These are phyloP conservation scores for Anoplius nigerrimus DNA, from an alignment of 2,888 invertebrate species.

Conservation along the genomic window DNA sequence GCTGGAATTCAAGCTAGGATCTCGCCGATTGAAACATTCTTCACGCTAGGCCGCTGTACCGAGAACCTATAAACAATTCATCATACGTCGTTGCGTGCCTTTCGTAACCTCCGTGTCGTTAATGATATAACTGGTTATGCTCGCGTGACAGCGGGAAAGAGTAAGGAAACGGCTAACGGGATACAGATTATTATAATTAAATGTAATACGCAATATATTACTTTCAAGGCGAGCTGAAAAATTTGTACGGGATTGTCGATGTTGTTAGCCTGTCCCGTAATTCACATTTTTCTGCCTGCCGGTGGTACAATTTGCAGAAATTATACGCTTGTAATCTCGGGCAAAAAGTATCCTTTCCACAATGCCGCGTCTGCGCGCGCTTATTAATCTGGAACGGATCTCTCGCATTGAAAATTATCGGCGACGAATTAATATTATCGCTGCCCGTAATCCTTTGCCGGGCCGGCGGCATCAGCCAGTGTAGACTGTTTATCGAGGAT, in stretches of 20 bases:
- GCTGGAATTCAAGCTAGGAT: no score
- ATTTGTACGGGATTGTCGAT: constrained; percentile 12
- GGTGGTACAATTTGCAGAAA: no score
- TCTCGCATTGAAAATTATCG: constrained; percentile 2
- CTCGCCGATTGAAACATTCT: no score
- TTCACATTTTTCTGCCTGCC: no score
- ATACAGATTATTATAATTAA: constrained; percentile 33
- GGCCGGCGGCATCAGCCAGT: constrained; percentile 14
- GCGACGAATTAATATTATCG: constrained; percentile 7
- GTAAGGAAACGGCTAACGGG: constrained; percentile 19
- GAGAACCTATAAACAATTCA: not conserved
- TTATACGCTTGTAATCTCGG: no score
- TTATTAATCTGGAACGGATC: not conserved
- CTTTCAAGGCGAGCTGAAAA: constrained; percentile 5
- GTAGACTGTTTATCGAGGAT: constrained; percentile 27
- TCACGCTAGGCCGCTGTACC: no score
- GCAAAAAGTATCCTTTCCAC: no score
- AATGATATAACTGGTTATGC: constrained; percentile 28
- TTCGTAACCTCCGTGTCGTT: constrained; percentile 28
- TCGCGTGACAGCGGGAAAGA: constrained; percentile 31
- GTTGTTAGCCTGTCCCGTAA: no score
- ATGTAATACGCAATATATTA: constrained; percentile 21
- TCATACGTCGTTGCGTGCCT: constrained; percentile 27
- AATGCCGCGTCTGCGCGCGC: no score
- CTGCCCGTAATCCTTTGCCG: constrained; percentile 8